phyloP scores from a whole-genome alignment of 2,888 invertebrate genomes.

The Ectemnius continuus region DNA sequence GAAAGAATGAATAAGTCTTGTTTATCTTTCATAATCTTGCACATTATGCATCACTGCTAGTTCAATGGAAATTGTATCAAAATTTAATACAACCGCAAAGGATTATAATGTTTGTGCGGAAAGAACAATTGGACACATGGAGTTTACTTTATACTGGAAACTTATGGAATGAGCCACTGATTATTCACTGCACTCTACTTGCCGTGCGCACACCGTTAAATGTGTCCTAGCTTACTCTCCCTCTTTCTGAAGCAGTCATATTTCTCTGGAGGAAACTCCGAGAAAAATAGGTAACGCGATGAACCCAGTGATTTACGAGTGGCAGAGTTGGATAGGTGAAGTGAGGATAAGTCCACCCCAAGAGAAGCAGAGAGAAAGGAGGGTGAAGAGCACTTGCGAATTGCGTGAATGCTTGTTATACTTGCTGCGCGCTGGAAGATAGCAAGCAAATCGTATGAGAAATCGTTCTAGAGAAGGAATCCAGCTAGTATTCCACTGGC shows the following conservation, averaged over 20 bases:
- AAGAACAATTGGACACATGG: no score
- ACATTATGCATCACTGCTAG: no score
- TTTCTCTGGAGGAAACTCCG: neutral
- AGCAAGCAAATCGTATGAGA: constrained; percentile 23
- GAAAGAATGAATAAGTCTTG: no score
- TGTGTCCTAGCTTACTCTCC: no score
- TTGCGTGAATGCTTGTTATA: neutral
- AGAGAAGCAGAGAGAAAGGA: neutral
- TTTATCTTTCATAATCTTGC: no score
- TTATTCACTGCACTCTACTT: no score
- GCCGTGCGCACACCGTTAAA: no score
- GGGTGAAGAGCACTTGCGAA: neutral
- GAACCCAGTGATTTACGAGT: constrained; percentile 2
- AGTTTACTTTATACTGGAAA: no score
- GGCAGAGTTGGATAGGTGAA: neutral
- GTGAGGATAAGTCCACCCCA: neutral
- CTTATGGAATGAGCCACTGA: no score
- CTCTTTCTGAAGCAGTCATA: neutral
- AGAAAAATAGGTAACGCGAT: neutral
- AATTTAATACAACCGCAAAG: no score
- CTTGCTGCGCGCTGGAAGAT: constrained; percentile 1
- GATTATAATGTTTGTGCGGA: no score
- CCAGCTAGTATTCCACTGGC: neutral
- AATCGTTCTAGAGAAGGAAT: constrained; percentile 10
- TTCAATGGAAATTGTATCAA: no score